phyloP scores from a whole-genome alignment of 2,888 invertebrate species.

The Stenolophus ochropezus region DNA sequence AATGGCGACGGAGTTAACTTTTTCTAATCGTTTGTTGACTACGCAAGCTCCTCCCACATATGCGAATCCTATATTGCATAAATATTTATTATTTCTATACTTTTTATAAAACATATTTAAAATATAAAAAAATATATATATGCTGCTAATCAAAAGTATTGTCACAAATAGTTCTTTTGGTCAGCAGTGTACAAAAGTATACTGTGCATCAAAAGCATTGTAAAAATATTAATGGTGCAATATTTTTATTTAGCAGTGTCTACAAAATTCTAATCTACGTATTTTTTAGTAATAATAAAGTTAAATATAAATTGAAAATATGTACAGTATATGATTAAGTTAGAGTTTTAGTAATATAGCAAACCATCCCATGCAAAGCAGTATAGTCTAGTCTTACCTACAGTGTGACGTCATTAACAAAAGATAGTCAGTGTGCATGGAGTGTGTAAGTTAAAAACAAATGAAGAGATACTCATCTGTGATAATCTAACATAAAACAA shows the following conservation, averaged over 20 bases:
- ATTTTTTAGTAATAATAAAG: not conserved
- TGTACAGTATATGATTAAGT: slow-evolving; percentile 29
- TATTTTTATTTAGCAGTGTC: not conserved
- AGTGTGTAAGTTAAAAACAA: slow-evolving; percentile 2
- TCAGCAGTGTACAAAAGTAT: too few species aligned
- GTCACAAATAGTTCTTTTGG: too few species aligned
- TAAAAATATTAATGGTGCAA: too few species aligned
- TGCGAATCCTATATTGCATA: slow-evolving; percentile 85
- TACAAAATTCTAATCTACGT: not conserved
- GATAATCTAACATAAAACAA: not conserved
- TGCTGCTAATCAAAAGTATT: too few species aligned
- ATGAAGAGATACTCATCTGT: not conserved
- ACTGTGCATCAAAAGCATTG: too few species aligned
- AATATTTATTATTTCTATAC: not conserved
- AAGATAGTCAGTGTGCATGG: slow-evolving; percentile 39
- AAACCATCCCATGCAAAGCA: slow-evolving; percentile 21
- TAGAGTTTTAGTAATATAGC: not conserved
- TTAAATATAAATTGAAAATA: slow-evolving; percentile 24
- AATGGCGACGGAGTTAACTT: slow-evolving; percentile 96
- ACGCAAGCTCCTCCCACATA: slow-evolving; percentile 97
- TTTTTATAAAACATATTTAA: too few species aligned
- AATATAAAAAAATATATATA: too few species aligned
- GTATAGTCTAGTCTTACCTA: slow-evolving; percentile 37
- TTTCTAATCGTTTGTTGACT: slow-evolving; percentile 95
- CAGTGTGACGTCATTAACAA: slow-evolving; percentile 33